These are phyloP conservation scores for Drosophila meridiana DNA, from an alignment of 2,888 invertebrate genomes.

Conservation along the genomic window DNA sequence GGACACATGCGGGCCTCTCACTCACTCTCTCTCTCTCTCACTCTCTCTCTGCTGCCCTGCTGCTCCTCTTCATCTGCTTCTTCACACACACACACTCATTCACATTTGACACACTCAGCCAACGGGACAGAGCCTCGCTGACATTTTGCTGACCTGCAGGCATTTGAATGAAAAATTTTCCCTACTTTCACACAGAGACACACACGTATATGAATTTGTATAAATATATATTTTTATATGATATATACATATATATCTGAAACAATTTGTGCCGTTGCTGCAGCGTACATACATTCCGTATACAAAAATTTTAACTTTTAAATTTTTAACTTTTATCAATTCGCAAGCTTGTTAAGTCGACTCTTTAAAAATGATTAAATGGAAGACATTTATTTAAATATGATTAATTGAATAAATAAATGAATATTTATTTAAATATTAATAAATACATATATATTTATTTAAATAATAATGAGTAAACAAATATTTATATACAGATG, in stretches of 20 bases:
- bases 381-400: too few relatives aligned
- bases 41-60: not conserved
- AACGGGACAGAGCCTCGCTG: slow-evolving; percentile 35
- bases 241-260: not conserved
- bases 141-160: slow-evolving; percentile 57
- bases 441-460: too few relatives aligned
- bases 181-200: slow-evolving; percentile 31
- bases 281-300: too few relatives aligned
- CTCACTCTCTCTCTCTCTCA: not conserved
- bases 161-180: slow-evolving; percentile 53
- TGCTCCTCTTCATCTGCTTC: not conserved
- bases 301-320: not conserved
- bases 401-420: too few relatives aligned
- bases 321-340: not conserved
- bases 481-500: too few relatives aligned
- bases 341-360: not conserved
- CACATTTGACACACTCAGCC: slow-evolving; percentile 20
- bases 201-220: not conserved
- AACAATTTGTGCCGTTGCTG: not conserved
- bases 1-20: slow-evolving; percentile 48
- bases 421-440: too few relatives aligned
- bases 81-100: slow-evolving; percentile 19
- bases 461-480: too few relatives aligned
- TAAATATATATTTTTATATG: not conserved
- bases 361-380: too few relatives aligned